Conservation (phyloP, 2,888 invertebrate species). For the Drosophila nigritarsus region DNA sequence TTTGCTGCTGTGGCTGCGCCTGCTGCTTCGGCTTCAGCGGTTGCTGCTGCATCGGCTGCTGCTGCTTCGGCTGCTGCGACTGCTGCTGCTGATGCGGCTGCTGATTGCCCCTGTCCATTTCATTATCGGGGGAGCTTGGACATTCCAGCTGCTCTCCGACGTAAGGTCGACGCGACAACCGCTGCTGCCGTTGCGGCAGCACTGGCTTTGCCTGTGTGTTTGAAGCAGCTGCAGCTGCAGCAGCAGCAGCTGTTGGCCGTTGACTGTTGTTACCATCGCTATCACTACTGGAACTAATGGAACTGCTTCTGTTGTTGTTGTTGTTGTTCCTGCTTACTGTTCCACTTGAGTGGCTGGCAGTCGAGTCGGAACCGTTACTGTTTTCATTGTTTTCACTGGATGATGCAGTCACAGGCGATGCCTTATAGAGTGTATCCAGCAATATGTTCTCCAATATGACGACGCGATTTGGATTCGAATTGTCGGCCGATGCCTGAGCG, state of each 20-base stretch:
- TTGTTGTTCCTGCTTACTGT: neutral
- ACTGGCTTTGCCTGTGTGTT: neutral
- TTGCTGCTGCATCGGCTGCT: too few species aligned
- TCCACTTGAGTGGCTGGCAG: constrained; percentile 2
- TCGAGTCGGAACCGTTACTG: neutral
- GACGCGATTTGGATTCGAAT: constrained; percentile 33
- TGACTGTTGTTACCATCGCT: neutral
- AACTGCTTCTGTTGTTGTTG: neutral
- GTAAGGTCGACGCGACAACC: too few species aligned
- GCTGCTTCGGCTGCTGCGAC: too few species aligned
- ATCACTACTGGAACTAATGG: neutral
- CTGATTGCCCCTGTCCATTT: neutral
- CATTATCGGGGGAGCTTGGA: neutral
- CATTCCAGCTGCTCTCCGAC: neutral
- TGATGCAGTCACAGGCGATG: constrained; percentile 4
- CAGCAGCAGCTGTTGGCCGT: neutral
- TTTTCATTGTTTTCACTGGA: constrained; percentile 4
- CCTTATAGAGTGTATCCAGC: constrained; percentile 55
- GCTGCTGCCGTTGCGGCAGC: neutral
- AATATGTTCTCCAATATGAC: constrained; percentile 65
- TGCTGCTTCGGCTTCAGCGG: too few species aligned
- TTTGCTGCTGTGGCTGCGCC: too few species aligned
- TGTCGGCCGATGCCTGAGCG: constrained; percentile 37
- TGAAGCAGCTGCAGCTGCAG: neutral
- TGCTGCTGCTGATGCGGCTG: neutral